Evolutionary conservation across 2,797 vertebrate genomes (phyloP), one percentile per base, ranked within the genome.

Genomic region (Myotis daubentonii): DNA sequence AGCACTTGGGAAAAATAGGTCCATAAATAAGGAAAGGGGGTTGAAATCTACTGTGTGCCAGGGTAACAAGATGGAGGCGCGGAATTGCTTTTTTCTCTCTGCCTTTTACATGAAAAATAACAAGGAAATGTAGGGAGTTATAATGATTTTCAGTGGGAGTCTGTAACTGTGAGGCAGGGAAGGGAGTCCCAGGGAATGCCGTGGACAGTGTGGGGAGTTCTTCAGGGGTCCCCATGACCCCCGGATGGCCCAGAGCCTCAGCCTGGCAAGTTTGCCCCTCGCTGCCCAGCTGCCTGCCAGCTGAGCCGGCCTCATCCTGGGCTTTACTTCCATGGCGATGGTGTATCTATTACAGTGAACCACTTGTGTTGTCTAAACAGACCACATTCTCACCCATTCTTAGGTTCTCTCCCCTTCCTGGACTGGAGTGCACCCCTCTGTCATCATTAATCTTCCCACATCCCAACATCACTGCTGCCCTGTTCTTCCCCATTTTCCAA

Each of bases 1-100:
- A 90, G 79, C 82, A 68, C 85, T 89, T 86, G 93, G 95, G 93
- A n/a, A 92, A 97, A 96, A 95, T 19, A 83, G 71, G 91, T 36
- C 96, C 90, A 93, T 96, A 97, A 96, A 97, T 97, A 97, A 97
- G 87, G 83, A 96, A 96, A 88, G 65, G 28, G 93, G 82, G 94
- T 79, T 94, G 95, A 94, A 95, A 96, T 96, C 96, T 94, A 47
- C 95, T 91, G 93, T 1, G 0, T 91, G 95, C 3, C 0, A 36
- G 65, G 47, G 82, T 74, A 93, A 96, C 75, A 85, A 74, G 94
- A 95, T 66, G 0, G 1, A 91, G 49, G 60, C 33, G 0, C 53
- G 10, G 60, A 92, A 92, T 87, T 92, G 79, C 91, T 85, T 95
- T 91, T 91, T 71, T 68, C 93, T 96, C 8, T 94, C 86, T 89